phyloP scores from a whole-genome alignment of 2,888 invertebrate genomes.

The Notodromas monacha region DNA sequence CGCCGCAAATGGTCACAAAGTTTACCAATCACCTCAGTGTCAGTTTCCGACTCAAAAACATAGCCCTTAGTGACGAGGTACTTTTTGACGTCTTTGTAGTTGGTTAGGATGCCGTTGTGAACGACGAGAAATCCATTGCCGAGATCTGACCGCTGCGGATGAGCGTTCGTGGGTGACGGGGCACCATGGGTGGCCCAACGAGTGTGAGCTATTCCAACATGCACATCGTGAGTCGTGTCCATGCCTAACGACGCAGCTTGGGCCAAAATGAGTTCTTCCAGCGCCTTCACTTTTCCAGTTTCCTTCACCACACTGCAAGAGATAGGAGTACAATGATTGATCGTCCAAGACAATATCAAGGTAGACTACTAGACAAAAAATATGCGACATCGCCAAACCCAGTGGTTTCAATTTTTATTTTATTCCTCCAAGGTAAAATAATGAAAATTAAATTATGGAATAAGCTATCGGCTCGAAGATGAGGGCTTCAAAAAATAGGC shows the following conservation, averaged over 20 bases:
- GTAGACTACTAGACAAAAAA: too few species aligned
- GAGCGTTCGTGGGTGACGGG: slow-evolving; percentile 70
- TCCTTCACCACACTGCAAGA: slow-evolving; percentile 69
- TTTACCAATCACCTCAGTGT: slow-evolving; percentile 95
- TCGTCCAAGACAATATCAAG: too few species aligned
- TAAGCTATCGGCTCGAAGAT: too few species aligned
- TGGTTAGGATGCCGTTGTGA: slow-evolving; percentile 89
- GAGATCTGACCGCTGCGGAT: slow-evolving; percentile 74
- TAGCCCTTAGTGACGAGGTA: slow-evolving; percentile 69
- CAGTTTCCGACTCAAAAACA: slow-evolving; percentile 85
- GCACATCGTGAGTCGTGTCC: too few species aligned
- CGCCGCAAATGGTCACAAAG: slow-evolving; percentile 67
- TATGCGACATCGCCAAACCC: too few species aligned
- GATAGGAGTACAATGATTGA: too few species aligned
- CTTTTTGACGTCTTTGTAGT: slow-evolving; percentile 85
- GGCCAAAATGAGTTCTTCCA: too few species aligned
- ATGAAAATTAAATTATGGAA: too few species aligned
- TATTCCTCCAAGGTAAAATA: too few species aligned
- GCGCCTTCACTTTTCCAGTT: slow-evolving; percentile 62
- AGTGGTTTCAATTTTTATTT: too few species aligned
- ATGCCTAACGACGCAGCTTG: too few species aligned
- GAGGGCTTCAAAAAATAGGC: too few species aligned
- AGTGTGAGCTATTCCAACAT: slow-evolving; percentile 93
- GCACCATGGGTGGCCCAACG: slow-evolving; percentile 99
- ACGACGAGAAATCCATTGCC: slow-evolving; percentile 60